Evolutionary conservation across 1,140 invertebrate species (phyloP).

Genomic region (Rhagoletis pomonella): DNA sequence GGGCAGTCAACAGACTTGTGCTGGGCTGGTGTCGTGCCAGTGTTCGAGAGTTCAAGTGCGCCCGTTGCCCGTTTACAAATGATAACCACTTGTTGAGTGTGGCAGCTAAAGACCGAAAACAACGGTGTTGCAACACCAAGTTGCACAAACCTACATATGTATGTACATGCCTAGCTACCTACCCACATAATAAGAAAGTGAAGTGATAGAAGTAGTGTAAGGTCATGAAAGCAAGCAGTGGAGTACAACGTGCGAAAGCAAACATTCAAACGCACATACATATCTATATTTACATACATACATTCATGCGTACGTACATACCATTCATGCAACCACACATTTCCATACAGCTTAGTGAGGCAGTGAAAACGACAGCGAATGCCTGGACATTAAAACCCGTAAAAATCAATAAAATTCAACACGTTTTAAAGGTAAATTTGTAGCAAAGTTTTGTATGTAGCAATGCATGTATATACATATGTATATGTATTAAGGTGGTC

Average conservation of each 20-base stretch:
- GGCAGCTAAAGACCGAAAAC: constrained; percentile 36
- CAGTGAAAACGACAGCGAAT: background rate
- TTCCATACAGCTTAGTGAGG: background rate
- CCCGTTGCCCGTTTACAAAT: constrained; percentile 40
- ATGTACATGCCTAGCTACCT: background rate
- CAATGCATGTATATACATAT: background rate
- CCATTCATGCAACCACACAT: background rate
- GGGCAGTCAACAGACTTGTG: background rate
- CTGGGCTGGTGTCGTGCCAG: constrained; percentile 47
- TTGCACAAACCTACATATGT: background rate
- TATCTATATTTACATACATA: background rate
- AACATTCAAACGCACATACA: background rate
- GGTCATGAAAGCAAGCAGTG: constrained; percentile 36
- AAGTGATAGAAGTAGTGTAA: constrained; percentile 11
- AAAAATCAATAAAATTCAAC: constrained; percentile 50
- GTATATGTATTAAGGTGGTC: background rate
- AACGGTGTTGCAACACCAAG: constrained; percentile 19
- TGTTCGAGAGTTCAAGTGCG: constrained; percentile 38
- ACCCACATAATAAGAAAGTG: background rate
- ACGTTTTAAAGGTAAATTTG: constrained; percentile 12
- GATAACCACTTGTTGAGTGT: constrained; percentile 53
- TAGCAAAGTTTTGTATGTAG: background rate
- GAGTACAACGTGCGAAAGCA: background rate
- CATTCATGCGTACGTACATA: background rate
- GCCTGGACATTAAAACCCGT: constrained; percentile 46